Conservation (phyloP, 2,113 vertebrate species). For the Chloropsis hardwickii region DNA sequence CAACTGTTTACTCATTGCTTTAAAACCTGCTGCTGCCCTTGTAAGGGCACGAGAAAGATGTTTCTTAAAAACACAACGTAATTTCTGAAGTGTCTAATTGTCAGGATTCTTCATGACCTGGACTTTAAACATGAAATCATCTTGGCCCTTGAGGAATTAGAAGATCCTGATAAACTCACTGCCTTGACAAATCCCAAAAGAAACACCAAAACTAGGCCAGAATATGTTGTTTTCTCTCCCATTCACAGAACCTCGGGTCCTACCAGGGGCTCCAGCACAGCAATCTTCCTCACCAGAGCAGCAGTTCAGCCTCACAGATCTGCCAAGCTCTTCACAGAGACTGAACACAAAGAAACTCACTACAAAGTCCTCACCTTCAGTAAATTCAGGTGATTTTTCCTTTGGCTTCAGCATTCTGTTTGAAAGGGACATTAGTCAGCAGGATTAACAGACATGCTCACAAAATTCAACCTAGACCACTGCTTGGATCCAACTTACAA, state of each 20-base stretch:
- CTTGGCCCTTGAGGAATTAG: background rate
- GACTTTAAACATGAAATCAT: background rate
- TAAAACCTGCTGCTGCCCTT: background rate
- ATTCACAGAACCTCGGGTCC: background rate
- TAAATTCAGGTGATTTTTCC: background rate
- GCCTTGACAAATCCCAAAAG: background rate
- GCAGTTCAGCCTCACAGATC: background rate
- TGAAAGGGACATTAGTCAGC: background rate
- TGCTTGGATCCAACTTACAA: background rate
- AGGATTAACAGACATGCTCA: background rate
- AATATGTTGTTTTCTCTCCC: background rate
- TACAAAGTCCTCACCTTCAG: fast-evolving
- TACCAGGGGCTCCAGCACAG: background rate
- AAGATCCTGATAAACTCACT: background rate
- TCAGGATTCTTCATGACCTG: background rate
- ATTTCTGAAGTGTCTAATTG: background rate
- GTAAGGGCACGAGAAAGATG: background rate
- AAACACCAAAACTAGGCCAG: background rate
- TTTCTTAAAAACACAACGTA: background rate
- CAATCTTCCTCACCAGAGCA: background rate
- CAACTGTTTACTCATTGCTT: background rate
- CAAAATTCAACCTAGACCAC: background rate
- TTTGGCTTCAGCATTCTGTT: background rate
- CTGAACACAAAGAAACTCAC: background rate
- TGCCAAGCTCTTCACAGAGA: fast-evolving